These are phyloP conservation scores for Sphaerophoria taeniata DNA, from an alignment of 2,888 invertebrate genomes.

Conservation along the genomic window DNA sequence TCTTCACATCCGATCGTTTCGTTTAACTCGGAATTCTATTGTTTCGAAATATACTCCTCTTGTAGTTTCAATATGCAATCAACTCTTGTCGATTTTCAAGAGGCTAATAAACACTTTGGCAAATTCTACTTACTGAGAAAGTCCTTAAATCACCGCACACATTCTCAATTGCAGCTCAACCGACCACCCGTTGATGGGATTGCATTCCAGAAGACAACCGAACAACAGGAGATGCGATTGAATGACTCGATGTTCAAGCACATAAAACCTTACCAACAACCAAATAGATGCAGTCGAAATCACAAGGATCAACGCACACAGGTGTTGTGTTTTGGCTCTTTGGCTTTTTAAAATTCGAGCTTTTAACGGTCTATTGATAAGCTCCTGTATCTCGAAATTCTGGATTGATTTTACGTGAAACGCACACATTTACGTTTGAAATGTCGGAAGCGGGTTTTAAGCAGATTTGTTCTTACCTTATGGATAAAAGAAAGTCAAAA, in stretches of 20 bases:
- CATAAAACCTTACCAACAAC: conserved; percentile 8
- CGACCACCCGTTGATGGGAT: conserved; percentile 47
- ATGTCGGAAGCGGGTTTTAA: no score
- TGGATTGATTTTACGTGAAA: conserved; percentile 12
- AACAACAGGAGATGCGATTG: conserved; percentile 14
- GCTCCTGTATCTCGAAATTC: not conserved
- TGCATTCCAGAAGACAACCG: conserved; percentile 20
- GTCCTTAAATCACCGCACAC: conserved; percentile 28
- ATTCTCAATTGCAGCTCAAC: conserved; percentile 4
- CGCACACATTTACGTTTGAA: not conserved
- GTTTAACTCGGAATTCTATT: conserved; percentile 25
- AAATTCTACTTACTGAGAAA: conserved; percentile 40
- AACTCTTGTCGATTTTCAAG: conserved; percentile 39
- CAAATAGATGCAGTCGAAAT: not conserved
- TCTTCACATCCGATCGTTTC: not conserved
- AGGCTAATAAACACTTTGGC: conserved; percentile 47
- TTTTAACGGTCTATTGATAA: conserved; percentile 10
- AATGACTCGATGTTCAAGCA: conserved; percentile 45
- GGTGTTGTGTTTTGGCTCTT: conserved; percentile 42
- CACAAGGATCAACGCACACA: conserved; percentile 31
- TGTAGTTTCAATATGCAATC: not conserved
- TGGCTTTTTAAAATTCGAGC: conserved; percentile 46
- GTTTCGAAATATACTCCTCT: conserved; percentile 17
- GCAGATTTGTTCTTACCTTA: no score
- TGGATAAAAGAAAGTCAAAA: no score